Base-by-base conservation (phyloP, 2,113 vertebrate species). In the Equus przewalskii region DNA sequence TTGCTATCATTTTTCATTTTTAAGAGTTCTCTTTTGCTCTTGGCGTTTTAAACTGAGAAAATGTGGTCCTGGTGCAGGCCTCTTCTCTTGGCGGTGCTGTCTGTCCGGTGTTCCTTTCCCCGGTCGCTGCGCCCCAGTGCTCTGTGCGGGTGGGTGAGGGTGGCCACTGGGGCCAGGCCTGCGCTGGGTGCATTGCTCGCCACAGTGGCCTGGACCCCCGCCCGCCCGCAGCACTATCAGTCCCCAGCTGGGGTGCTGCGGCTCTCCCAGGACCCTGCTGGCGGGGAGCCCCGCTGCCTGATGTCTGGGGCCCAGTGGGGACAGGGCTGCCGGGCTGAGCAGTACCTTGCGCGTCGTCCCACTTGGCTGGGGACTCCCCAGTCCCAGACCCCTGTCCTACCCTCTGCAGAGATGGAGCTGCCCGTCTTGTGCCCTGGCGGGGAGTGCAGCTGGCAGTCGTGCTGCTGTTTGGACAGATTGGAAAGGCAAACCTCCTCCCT, bases 301-400 rank as follows among this genome's bases (percentile, higher is more conserved):
- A 1, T 0, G n/a, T 28, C 30, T 81, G 58, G 26, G 6, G 33
- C 33, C 9, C 19, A 6, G 12, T 15, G 14, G 28, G 18, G 19
- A 69, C 19, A 22, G 56, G 44, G 18, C 14, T 54, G 2, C 0
- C 0, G 36, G 49, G 44, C 49, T 62, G 11, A 81, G 54, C 8
- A 3, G 51, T n/a, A 69, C 41, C 36, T 16, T 30, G 3, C 19
- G 41, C 3, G 4, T 60, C 22, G 0, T 88, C 11, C 49, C n/a
- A 10, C 14, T 6, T 62, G 62, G 80, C 7, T 3, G 5, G 36
- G 36, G 16, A 33, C 10, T 84, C 19, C 19, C 28, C 62, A 30
- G 46, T 49, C 24, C 1, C 60, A 69, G 75, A 78, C 4, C 24
- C 44, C 65, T 12, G 5, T 44, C 73, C 33, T 12, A 0, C 28